A percentile compares a stretch with the other conserved stretches of the same genome.
phyloP scores from a whole-genome alignment of 2,888 invertebrate species.

The Prosapia bicincta region DNA sequence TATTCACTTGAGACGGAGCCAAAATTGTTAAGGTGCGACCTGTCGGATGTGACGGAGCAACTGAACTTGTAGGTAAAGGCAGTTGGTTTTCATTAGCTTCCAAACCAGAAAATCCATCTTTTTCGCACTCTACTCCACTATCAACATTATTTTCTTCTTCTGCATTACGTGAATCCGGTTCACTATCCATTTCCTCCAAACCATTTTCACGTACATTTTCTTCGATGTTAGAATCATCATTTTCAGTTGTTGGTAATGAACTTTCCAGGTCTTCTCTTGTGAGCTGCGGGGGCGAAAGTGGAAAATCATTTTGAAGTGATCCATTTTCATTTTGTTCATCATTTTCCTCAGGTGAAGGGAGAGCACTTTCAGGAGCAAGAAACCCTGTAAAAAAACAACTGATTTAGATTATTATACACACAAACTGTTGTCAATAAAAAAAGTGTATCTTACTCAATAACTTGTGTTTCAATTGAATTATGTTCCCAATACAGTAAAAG shows the following conservation, averaged over 20 bases:
- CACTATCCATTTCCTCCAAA: conserved; percentile 8
- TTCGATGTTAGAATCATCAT: not conserved
- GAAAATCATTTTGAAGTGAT: not conserved
- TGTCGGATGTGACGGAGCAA: not conserved
- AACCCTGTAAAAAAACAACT: conserved; percentile 9
- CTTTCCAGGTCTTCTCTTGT: not conserved
- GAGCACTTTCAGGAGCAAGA: conserved; percentile 15
- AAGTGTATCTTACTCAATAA: too few species aligned
- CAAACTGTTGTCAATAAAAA: too few species aligned
- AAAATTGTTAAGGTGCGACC: conserved; percentile 16
- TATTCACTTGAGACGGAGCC: conserved; percentile 18
- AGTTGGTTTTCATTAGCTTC: not conserved
- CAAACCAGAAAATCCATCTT: conserved; percentile 8
- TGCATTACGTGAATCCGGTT: not conserved
- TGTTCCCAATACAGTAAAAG: too few species aligned
- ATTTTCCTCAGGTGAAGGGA: conserved; percentile 2
- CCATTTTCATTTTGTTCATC: not conserved
- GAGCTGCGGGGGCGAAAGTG: not conserved
- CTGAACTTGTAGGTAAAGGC: not conserved
- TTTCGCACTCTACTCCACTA: conserved; percentile 13
- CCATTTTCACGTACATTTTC: not conserved
- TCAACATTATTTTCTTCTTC: conserved; percentile 12
- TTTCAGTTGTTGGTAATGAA: not conserved
- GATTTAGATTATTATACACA: too few species aligned
- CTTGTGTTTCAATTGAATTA: too few species aligned